phyloP scores from a whole-genome alignment of 2,113 vertebrate genomes.

The Tachycineta bicolor region DNA sequence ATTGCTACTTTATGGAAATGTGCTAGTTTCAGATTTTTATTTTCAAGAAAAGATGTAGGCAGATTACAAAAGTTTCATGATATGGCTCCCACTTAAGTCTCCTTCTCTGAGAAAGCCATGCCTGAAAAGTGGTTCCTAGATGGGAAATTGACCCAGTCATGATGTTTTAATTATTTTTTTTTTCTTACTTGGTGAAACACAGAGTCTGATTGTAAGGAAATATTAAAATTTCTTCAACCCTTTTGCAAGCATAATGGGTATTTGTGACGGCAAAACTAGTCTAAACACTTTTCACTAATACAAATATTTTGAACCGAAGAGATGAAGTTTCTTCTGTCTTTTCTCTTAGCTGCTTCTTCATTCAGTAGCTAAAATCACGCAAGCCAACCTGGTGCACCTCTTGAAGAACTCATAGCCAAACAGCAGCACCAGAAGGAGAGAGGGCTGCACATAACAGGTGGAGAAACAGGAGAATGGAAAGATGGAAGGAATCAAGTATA shows the following conservation, averaged over 20 bases:
- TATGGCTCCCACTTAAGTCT: not conserved
- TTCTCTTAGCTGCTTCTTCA: not conserved
- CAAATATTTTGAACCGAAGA: not conserved
- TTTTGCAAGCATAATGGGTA: not conserved
- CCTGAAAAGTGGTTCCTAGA: not conserved
- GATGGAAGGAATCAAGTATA: conserved; percentile 40
- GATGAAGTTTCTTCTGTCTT: not conserved
- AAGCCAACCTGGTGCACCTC: not conserved
- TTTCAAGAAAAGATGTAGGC: not conserved
- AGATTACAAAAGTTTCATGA: not conserved
- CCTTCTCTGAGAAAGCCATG: not conserved
- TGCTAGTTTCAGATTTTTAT: not conserved
- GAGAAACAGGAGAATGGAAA: conserved; percentile 63
- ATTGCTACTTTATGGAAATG: not conserved
- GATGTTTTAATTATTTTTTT: not conserved
- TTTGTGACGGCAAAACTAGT: not conserved
- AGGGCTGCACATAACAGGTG: not conserved
- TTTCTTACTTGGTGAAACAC: not conserved
- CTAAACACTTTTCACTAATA: not conserved
- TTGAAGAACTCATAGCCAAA: not conserved
- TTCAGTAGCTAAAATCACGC: not conserved
- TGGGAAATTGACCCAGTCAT: not conserved
- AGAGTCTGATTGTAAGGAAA: not conserved
- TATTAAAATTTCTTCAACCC: not conserved
- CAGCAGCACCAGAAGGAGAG: not conserved